Percentiles rank a stretch among this genome's conserved stretches.
Conservation (phyloP, 2,888 invertebrate species). For the Mimumesa dahlbomi region DNA sequence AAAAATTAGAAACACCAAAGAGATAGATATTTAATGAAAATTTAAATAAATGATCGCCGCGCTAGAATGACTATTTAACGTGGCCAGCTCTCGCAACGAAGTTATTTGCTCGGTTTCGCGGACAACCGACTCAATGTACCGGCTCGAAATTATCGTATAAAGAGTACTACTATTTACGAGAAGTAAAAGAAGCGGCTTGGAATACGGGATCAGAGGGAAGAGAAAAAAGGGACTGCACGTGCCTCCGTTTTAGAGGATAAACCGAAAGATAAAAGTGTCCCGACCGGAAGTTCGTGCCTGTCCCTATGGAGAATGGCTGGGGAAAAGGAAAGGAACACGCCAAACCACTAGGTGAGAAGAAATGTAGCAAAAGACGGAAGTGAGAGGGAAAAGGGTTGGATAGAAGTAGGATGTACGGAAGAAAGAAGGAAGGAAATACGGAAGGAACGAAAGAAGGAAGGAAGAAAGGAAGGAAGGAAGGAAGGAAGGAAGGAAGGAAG, state of each 20-base stretch:
- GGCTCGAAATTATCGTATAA: background rate
- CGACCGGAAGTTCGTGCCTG: constrained; percentile 44
- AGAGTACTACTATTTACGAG: background rate
- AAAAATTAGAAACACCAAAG: no score
- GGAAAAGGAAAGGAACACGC: background rate
- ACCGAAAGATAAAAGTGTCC: constrained; percentile 55
- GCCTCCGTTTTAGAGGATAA: constrained; percentile 54
- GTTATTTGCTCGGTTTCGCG: background rate
- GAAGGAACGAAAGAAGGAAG: constrained; percentile 11
- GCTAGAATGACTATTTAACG: no score
- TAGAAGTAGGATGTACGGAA: constrained; percentile 1
- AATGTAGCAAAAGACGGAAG: background rate
- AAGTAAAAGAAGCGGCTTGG: background rate
- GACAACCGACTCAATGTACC: background rate
- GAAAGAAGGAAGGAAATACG: constrained; percentile 1
- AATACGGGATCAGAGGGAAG: constrained; percentile 1
- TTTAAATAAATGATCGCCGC: no score
- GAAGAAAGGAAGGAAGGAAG: constrained; percentile 1
- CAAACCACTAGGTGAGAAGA: background rate
- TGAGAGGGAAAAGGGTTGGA: constrained; percentile 3
- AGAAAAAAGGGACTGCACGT: constrained; percentile 14
- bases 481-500: constrained; percentile 35
- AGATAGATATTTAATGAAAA: no score
- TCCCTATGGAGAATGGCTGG: background rate
- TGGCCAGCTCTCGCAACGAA: no score